Conservation (phyloP, 2,888 invertebrate genomes). For the Dynastes maya region DNA sequence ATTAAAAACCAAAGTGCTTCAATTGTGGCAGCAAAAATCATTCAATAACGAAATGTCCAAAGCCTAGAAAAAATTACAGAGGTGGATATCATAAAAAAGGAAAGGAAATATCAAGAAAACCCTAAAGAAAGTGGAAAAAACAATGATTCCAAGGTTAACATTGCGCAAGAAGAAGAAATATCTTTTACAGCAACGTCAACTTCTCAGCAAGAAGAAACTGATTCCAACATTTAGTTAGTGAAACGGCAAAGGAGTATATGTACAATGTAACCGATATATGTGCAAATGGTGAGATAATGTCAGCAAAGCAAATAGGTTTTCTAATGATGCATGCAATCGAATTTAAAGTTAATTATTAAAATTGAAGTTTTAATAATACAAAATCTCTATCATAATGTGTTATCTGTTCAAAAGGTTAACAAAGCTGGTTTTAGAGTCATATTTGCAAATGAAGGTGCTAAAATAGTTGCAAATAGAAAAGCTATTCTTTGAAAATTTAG, state of each 20-base stretch:
- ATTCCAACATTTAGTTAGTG: conserved; percentile 1
- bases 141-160: not conserved
- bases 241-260: conserved; percentile 11
- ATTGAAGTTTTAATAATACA: conserved; percentile 13
- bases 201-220: conserved; percentile 7
- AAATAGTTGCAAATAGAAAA: conserved; percentile 2
- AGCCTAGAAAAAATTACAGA: conserved; percentile 9
- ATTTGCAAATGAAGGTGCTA: conserved; percentile 1
- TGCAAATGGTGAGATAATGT: conserved; percentile 4
- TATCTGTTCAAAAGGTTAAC: not conserved
- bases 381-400: not conserved
- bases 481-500: not conserved
- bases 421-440: not conserved
- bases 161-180: not conserved
- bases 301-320: too few species aligned
- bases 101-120: not conserved
- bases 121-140: not conserved
- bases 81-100: too few species aligned
- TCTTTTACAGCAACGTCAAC: conserved; percentile 11
- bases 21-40: conserved; percentile 19
- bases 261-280: not conserved
- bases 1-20: not conserved
- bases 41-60: conserved; percentile 1
- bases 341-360: conserved; percentile 10
- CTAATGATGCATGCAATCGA: not conserved